A percentile compares a stretch with the other conserved stretches of the same genome.
Evolutionary conservation across 2,797 vertebrate species (phyloP).

Genomic region (Pangasius macronema): DNA sequence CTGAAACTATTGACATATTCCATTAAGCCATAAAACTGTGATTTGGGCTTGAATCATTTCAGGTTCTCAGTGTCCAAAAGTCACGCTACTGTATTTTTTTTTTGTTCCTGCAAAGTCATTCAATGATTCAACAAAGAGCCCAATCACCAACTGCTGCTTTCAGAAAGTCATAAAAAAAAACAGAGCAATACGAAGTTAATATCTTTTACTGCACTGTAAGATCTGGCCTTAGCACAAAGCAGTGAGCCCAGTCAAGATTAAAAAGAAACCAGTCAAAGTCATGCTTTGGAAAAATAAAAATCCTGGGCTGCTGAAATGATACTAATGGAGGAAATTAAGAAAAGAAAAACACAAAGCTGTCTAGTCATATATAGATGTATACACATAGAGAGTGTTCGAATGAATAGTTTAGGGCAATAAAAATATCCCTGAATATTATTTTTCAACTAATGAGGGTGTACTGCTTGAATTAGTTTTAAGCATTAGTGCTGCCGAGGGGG

Average conservation of each 20-base stretch:
- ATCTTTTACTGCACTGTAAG: constrained; percentile 17
- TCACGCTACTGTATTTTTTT: neutral
- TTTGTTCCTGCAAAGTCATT: neutral
- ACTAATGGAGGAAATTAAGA: constrained; percentile 3
- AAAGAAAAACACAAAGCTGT: neutral
- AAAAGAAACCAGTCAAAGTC: constrained; percentile 11
- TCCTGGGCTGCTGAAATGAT: neutral
- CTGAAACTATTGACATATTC: neutral
- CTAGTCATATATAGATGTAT: neutral
- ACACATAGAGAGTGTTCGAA: neutral
- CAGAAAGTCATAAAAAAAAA: constrained; percentile 9
- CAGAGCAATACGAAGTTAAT: constrained; percentile 8
- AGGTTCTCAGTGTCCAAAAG: neutral
- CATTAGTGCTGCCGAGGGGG: neutral
- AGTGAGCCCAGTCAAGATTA: neutral
- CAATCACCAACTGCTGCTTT: neutral
- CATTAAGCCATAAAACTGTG: constrained; percentile 14
- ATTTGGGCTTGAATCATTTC: neutral
- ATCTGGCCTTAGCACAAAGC: constrained; percentile 13
- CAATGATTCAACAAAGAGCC: constrained; percentile 20
- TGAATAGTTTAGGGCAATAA: neutral
- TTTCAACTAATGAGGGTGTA: constrained; percentile 17
- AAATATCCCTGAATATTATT: neutral
- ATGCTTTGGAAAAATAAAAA: neutral
- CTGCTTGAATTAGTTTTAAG: constrained; percentile 12